Evolutionary conservation across 2,888 invertebrate genomes (phyloP).

Genomic region (Drosophila borborema): DNA sequence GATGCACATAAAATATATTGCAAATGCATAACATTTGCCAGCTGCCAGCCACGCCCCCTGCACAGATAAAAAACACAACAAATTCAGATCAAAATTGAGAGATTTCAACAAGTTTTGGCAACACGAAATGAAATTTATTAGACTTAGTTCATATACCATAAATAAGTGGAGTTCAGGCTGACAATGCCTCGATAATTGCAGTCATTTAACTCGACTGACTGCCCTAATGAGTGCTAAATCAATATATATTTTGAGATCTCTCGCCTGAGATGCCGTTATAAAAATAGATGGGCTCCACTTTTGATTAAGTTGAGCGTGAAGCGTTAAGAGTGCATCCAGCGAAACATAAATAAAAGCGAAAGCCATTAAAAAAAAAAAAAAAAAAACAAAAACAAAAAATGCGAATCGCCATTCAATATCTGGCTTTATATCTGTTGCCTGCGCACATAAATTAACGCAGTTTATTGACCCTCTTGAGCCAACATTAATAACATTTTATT

Average conservation of each 20-base stretch:
- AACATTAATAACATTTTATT: slow-evolving; percentile 48
- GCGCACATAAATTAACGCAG: slow-evolving; percentile 56
- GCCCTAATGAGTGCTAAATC: background rate
- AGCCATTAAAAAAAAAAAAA: slow-evolving; percentile 32
- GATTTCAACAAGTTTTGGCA: slow-evolving; percentile 14
- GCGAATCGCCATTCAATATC: slow-evolving; percentile 15
- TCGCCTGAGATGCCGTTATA: background rate
- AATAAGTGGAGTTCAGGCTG: background rate
- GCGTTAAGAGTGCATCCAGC: slow-evolving; percentile 29
- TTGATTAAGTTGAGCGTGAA: background rate
- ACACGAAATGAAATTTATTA: background rate
- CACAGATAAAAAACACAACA: slow-evolving; percentile 3
- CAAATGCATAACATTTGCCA: slow-evolving; percentile 53
- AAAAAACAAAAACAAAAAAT: slow-evolving; percentile 12
- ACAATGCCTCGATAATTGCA: background rate
- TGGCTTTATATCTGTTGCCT: background rate
- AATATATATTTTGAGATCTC: background rate
- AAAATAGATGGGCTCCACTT: background rate
- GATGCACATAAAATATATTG: slow-evolving; percentile 70
- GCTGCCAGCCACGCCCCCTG: slow-evolving; percentile 51
- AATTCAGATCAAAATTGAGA: slow-evolving; percentile 3
- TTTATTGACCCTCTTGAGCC: slow-evolving; percentile 39
- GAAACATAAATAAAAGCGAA: slow-evolving; percentile 31
- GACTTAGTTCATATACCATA: background rate
- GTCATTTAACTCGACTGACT: background rate